Conservation (phyloP, 2,888 invertebrate species). For the Adineta ricciae region DNA sequence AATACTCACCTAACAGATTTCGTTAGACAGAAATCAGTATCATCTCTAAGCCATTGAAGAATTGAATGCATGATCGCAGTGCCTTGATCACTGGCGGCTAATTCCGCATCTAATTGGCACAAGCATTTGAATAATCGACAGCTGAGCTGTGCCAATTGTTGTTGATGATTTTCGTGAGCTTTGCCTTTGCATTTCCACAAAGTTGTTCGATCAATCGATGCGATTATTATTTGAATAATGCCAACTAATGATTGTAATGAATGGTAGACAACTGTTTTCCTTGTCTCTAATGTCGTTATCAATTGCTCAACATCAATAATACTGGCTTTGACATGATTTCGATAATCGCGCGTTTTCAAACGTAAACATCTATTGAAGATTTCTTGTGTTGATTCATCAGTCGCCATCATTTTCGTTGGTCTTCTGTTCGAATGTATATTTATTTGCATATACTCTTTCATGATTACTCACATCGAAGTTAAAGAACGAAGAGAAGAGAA, state of each 20-base stretch:
- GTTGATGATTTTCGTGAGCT: not conserved
- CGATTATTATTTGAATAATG: not conserved
- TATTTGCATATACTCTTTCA: not conserved
- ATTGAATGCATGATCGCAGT: not conserved
- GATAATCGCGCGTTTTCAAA: conserved; percentile 6
- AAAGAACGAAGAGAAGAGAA: not conserved
- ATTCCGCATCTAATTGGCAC: not conserved
- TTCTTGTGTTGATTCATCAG: not conserved
- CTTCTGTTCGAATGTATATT: not conserved
- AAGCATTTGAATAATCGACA: not conserved
- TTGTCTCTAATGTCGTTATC: not conserved
- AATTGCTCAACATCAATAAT: not conserved
- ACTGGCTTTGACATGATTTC: not conserved
- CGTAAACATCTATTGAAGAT: not conserved
- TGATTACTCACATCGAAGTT: not conserved
- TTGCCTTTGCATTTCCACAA: not conserved
- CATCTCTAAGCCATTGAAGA: conserved; percentile 4
- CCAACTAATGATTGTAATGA: not conserved
- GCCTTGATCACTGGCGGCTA: not conserved
- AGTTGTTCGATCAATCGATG: not conserved
- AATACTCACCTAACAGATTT: not conserved
- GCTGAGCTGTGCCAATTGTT: not conserved
- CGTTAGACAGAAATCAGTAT: not conserved
- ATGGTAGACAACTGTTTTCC: not conserved
- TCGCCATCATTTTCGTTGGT: not conserved